Base-by-base conservation (phyloP, 1,140 invertebrate species). In the Temnothorax nylanderi region DNA sequence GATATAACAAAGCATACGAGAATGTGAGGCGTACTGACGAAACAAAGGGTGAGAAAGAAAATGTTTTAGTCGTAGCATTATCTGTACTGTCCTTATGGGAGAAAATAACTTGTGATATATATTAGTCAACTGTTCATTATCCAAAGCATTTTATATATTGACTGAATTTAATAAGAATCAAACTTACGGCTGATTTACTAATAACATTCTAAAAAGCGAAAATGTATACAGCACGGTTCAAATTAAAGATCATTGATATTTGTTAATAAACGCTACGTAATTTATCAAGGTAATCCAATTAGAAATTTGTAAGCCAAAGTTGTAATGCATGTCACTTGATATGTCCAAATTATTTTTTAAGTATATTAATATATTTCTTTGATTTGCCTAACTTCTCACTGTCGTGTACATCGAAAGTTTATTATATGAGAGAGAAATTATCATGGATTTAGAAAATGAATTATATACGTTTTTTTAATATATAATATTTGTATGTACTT, bases 61-160 rank as follows among this genome's bases (percentile, higher is more conserved):
- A 85, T 21, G 81, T 85, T 89, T 62, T 85, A 88, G 74, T 88
- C 64, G 67, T 88, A 75, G 54, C 49, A 72, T 84, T 78, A 54
- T 88, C 71, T 86, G 34, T 90, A 60, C 41, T 85, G 72, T 77
- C 74, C 67, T 78, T 54, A 87, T 51, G 64, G 69, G 62, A 88
- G 62, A 58, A 74, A 89, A 87, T 74, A 89, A 78, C 56, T 85
- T 89, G 85, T 90, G 77, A 91, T 90, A 90, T 85, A 88, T 67
- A 88, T 88, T 88, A 78, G 41, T 85, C 75, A 76, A 74, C 76
- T 87, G 64, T 85, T 75, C 74, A 87, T 69, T 80, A 71, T 85
- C 58, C 34, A 81, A 86, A 86, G 74, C 72, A 90, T 51, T 77
- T 87, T 69, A 54, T 76, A 64, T 58, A 85, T 85, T 91, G 71